Conservation (phyloP, 2,888 invertebrate genomes). For the Nymphalis polychloros region DNA sequence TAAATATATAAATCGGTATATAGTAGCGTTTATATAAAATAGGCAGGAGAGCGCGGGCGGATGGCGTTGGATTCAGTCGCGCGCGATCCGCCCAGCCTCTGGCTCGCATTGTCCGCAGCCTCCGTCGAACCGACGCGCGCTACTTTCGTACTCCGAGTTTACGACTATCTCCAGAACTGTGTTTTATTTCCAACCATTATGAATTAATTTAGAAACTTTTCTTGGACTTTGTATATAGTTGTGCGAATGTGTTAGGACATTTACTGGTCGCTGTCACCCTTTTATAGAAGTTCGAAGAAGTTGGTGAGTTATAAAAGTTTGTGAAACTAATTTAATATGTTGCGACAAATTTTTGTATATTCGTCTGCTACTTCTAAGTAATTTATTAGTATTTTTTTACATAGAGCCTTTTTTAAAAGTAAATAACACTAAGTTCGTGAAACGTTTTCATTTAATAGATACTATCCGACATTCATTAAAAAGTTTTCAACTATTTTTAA, state of each 20-base stretch:
- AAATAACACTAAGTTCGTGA: too few species aligned
- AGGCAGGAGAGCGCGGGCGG: conserved; percentile 64
- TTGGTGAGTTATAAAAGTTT: conserved; percentile 39
- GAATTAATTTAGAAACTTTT: conserved; percentile 23
- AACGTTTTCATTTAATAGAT: too few species aligned
- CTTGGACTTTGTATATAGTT: conserved; percentile 21
- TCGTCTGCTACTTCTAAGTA: neutral
- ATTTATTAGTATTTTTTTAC: neutral
- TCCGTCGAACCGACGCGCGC: conserved; percentile 41
- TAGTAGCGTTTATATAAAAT: conserved; percentile 76
- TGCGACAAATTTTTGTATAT: conserved; percentile 4
- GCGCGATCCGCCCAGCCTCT: conserved; percentile 57
- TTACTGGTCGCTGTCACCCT: conserved; percentile 34
- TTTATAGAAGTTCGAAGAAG: conserved; percentile 34
- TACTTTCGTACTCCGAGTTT: conserved; percentile 28
- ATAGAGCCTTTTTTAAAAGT: too few species aligned
- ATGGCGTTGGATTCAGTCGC: conserved; percentile 67
- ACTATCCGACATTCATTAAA: too few species aligned
- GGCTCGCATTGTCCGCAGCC: conserved; percentile 39
- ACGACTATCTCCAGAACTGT: conserved; percentile 21
- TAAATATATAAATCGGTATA: conserved; percentile 82
- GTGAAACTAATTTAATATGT: conserved; percentile 30
- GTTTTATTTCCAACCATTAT: conserved; percentile 14
- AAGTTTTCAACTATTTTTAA: too few species aligned
- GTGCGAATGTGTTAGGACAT: conserved; percentile 28